These are phyloP conservation scores for Lophotriccus pileatus DNA, from an alignment of 2,797 vertebrate species.

Conservation along the genomic window DNA sequence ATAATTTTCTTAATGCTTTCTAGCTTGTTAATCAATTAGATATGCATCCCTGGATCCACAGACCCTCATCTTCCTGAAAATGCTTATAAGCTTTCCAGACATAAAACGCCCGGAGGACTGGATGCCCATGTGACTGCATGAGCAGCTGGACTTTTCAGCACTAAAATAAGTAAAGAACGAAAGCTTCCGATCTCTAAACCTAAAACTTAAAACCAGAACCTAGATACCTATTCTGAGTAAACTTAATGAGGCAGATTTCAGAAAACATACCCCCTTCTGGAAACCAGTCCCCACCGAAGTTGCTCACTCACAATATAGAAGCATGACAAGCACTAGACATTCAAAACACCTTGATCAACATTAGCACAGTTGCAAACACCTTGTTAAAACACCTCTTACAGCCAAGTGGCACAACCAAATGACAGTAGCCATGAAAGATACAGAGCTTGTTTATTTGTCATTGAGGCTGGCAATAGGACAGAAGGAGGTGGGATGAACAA, in stretches of 20 bases:
- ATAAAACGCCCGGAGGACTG: background rate
- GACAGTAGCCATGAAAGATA: background rate
- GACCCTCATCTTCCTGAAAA: background rate
- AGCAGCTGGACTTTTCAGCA: background rate
- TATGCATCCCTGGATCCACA: background rate
- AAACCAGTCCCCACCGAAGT: background rate
- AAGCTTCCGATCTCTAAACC: background rate
- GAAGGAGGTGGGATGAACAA: background rate
- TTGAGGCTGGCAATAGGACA: rapidly evolving
- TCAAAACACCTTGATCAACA: background rate
- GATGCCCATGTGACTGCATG: background rate
- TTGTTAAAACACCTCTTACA: background rate
- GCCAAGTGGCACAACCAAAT: background rate
- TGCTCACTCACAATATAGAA: background rate
- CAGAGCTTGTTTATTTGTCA: background rate
- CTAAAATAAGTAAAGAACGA: background rate
- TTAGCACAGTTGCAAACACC: background rate
- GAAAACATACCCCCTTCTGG: background rate
- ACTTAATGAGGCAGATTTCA: background rate
- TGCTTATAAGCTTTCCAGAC: background rate
- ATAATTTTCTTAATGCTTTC: background rate
- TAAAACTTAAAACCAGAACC: background rate
- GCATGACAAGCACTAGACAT: background rate
- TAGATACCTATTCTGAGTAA: background rate
- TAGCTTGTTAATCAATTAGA: background rate